Evolutionary conservation across 2,113 vertebrate genomes (phyloP).

Genomic region (Dromas ardeola): DNA sequence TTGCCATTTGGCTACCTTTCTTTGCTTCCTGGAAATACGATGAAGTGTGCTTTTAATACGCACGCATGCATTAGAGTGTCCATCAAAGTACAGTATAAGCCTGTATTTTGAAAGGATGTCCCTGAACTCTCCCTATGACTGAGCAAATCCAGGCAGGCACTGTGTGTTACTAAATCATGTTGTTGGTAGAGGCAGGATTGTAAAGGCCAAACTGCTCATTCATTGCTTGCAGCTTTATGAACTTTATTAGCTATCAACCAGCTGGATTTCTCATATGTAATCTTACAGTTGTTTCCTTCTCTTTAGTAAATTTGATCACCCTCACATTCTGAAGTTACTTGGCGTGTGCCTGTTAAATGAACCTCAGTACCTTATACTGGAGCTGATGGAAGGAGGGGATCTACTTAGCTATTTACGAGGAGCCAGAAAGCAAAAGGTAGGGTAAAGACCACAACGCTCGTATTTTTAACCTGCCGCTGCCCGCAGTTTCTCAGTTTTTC

Average conservation of each 20-base stretch:
- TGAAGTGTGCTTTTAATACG: neutral
- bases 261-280: neutral
- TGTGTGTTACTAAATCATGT: neutral
- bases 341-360: constrained; percentile 78
- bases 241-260: neutral
- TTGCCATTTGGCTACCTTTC: neutral
- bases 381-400: constrained; percentile 83
- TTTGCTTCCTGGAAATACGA: neutral
- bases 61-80: neutral
- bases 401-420: constrained; percentile 76
- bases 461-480: neutral
- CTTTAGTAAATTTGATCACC: constrained; percentile 79
- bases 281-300: neutral
- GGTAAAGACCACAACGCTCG: neutral
- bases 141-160: neutral
- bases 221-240: neutral
- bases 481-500: neutral
- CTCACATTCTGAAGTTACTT: constrained; percentile 80
- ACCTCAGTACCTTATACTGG: constrained; percentile 79
- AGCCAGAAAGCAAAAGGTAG: constrained; percentile 69
- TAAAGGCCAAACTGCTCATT: neutral
- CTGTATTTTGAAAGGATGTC: neutral
- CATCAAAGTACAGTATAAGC: neutral
- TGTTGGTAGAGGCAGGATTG: neutral
- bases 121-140: neutral